These are phyloP conservation scores for Scaptomyza polygonia DNA, from an alignment of 2,888 invertebrate genomes.

Conservation along the genomic window DNA sequence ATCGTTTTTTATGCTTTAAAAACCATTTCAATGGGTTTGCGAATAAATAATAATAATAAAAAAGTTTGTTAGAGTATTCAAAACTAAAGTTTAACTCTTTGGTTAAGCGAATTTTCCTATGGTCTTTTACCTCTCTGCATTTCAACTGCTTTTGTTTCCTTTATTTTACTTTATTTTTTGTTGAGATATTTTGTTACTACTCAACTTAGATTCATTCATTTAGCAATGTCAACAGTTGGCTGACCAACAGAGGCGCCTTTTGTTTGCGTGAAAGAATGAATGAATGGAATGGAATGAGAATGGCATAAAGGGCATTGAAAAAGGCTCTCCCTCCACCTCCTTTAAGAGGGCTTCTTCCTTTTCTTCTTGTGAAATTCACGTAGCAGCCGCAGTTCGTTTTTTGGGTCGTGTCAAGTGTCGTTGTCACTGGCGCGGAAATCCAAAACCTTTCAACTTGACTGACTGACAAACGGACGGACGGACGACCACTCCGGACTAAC, in stretches of 20 bases:
- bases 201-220: constrained; percentile 69
- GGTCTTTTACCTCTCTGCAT: constrained; percentile 7
- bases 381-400: constrained; percentile 46
- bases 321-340: background rate
- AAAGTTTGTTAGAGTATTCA: constrained; percentile 14
- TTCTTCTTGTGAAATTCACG: constrained; percentile 33
- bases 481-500: constrained; percentile 17
- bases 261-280: constrained; percentile 53
- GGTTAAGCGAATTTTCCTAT: constrained; percentile 20
- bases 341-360: background rate
- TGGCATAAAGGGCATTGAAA: constrained; percentile 4
- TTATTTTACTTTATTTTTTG: background rate
- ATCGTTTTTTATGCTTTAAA: background rate
- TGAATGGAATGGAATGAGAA: constrained; percentile 8
- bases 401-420: constrained; percentile 74
- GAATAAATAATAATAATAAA: background rate
- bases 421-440: constrained; percentile 64
- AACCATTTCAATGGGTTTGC: background rate
- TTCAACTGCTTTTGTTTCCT: constrained; percentile 3
- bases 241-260: constrained; percentile 65
- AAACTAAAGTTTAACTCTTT: background rate
- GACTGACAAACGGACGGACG: constrained; percentile 14
- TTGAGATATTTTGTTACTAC: constrained; percentile 63
- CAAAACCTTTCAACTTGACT: constrained; percentile 36
- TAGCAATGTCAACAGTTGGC: constrained; percentile 77